Percentiles rank a stretch among this genome's conserved stretches.
Evolutionary conservation across 1,140 invertebrate genomes (phyloP).

Genomic region (Solenopsis fugax): DNA sequence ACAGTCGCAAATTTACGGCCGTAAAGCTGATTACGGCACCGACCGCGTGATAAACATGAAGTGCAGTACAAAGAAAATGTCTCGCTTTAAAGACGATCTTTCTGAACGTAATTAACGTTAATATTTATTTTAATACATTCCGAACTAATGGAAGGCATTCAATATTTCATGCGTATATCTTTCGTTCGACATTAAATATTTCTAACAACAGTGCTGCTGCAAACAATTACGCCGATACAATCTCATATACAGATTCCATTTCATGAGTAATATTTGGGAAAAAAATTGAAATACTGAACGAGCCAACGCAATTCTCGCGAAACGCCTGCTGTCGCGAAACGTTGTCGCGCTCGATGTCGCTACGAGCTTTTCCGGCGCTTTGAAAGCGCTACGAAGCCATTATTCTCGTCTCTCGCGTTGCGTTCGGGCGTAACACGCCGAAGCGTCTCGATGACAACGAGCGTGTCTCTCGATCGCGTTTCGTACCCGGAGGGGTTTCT

Average conservation of each 20-base stretch:
- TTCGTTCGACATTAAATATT: slow-evolving; percentile 23
- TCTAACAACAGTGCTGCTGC: not conserved
- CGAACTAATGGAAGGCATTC: not conserved
- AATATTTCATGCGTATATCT: slow-evolving; percentile 22
- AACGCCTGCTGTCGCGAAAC: slow-evolving; percentile 15
- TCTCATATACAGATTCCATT: not conserved
- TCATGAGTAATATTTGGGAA: slow-evolving; percentile 24
- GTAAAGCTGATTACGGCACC: slow-evolving; percentile 35
- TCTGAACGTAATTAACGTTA: slow-evolving; percentile 23
- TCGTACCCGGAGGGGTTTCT: slow-evolving; percentile 22
- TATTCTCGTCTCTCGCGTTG: slow-evolving; percentile 48
- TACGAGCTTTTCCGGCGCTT: slow-evolving; percentile 43
- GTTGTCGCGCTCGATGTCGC: slow-evolving; percentile 18
- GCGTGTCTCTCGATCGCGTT: slow-evolving; percentile 49
- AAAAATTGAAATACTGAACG: not conserved
- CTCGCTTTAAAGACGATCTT: slow-evolving; percentile 1
- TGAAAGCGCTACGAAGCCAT: slow-evolving; percentile 44
- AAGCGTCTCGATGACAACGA: slow-evolving; percentile 56
- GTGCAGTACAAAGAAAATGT: not conserved
- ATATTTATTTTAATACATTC: slow-evolving; percentile 5
- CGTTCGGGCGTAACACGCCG: slow-evolving; percentile 34
- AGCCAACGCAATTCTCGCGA: slow-evolving; percentile 10
- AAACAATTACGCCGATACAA: not conserved
- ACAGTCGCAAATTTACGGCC: slow-evolving; percentile 49
- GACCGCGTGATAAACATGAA: slow-evolving; percentile 24